Evolutionary conservation across 1,140 invertebrate species (phyloP), one percentile per base, ranked within the genome.

Genomic region (Adoxophyes honmai): DNA sequence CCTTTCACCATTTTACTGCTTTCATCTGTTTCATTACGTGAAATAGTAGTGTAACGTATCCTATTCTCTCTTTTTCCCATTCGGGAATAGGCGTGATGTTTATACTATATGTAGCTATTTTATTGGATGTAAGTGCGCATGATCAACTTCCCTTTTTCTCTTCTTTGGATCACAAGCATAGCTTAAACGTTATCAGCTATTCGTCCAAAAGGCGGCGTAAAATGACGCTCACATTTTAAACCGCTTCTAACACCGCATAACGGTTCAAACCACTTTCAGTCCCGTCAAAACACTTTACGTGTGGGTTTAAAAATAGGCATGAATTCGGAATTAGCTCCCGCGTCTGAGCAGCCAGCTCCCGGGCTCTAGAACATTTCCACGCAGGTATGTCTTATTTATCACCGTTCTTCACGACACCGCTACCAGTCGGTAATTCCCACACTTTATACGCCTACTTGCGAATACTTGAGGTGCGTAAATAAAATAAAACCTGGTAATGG

Each of bases 401-500:
- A 64, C 42, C 54, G 33, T 38, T 68, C 65, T 57, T 59, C 64
- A 73, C 65, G 68, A 70, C 60, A 73, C 52, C 60, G 57, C 56
- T 60, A 56, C 69, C 62, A 66, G 62, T 73, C 42, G 75, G 69
- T 68, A 73, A 77, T 81, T 81, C 74, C 66, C 75, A 79, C 74
- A 73, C 71, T 81, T 76, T 70, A 73, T 72, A 74, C 66, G 72
- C 72, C 70, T 70, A 68, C 73, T 81, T 71, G 62, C 64, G 71
- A 73, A 70, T 68, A 70, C 61, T 73, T 74, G 60, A 75, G 74
- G 66, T 68, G 69, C 61, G 68, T 75, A 73, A 75, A 81, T 78
- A 79, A 78, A 79, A 79, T 81, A 78, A 78, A 75, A 69, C 64
- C 67, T 61, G 53, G 68, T 73, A 77, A 79, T 74, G 66, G 65